Evolutionary conservation across 2,113 vertebrate species (phyloP).

Genomic region (Hiodon alosoides): DNA sequence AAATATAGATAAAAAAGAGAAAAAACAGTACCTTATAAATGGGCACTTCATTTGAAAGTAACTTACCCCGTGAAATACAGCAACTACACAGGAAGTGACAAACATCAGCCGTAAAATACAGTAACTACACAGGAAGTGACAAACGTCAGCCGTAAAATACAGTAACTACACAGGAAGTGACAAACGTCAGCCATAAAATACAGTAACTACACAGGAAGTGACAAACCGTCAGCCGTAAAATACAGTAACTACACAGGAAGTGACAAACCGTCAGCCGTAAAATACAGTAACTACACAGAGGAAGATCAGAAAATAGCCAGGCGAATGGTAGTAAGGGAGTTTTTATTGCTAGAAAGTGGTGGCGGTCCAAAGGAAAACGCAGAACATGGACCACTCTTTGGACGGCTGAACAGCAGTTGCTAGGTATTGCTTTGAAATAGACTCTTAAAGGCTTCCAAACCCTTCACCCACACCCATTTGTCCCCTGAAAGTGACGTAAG

Average conservation of each 20-base stretch:
- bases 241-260: conserved; percentile 34
- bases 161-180: conserved; percentile 36
- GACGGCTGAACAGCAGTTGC: conserved; percentile 19
- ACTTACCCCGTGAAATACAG: conserved; percentile 19
- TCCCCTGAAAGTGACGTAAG: conserved; percentile 56
- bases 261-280: conserved; percentile 45
- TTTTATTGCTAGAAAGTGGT: conserved; percentile 53
- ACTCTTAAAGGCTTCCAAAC: conserved; percentile 30
- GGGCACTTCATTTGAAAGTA: conserved; percentile 65
- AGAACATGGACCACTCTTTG: conserved; percentile 21
- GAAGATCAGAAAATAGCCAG: conserved; percentile 38
- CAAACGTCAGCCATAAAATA: conserved; percentile 46
- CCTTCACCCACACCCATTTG: conserved; percentile 26
- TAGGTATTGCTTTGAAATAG: conserved; percentile 48
- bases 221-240: conserved; percentile 46
- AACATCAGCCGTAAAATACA: conserved; percentile 46
- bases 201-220: conserved; percentile 35
- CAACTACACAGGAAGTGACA: conserved; percentile 21
- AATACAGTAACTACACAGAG: conserved; percentile 40
- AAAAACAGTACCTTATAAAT: conserved; percentile 47
- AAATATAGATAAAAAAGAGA: conserved; percentile 28
- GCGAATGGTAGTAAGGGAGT: conserved; percentile 28
- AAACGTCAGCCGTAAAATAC: conserved; percentile 45
- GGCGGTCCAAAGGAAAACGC: conserved; percentile 32
- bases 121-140: conserved; percentile 35